A percentile compares a stretch with the other conserved stretches of the same genome.
Conservation (phyloP, 92 coral and sea anemone species). For the Desmophyllum pertusum region DNA sequence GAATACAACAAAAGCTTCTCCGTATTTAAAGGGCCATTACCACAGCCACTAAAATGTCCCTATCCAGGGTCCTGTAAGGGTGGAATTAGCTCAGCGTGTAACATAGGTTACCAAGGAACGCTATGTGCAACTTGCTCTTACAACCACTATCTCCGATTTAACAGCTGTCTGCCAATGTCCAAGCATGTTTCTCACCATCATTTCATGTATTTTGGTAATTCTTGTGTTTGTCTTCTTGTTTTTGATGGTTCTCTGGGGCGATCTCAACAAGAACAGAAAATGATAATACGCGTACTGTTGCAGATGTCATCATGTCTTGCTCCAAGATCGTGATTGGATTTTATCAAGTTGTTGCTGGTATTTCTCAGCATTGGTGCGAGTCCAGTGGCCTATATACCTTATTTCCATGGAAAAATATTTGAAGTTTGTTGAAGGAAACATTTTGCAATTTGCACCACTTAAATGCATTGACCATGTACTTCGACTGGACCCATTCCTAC, state of each 20-base stretch:
- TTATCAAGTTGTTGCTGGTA: neutral
- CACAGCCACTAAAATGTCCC: constrained; percentile 43
- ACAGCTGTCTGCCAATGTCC: constrained; percentile 56
- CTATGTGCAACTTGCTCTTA: constrained; percentile 44
- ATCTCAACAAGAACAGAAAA: neutral
- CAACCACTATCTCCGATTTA: constrained; percentile 29
- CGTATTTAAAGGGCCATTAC: constrained; percentile 14
- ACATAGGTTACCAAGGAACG: constrained; percentile 44
- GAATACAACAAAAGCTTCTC: constrained; percentile 14
- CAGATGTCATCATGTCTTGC: neutral
- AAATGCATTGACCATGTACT: neutral
- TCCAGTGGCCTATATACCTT: neutral
- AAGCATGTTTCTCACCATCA: constrained; percentile 33
- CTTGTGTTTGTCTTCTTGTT: constrained; percentile 27
- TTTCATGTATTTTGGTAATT: constrained; percentile 38
- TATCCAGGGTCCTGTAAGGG: constrained; percentile 43
- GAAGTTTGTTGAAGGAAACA: neutral
- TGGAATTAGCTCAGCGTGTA: constrained; percentile 46
- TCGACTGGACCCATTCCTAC: neutral
- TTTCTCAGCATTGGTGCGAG: neutral
- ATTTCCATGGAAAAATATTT: neutral
- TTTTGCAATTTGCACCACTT: neutral
- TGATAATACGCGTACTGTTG: neutral
- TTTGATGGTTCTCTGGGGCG: neutral
- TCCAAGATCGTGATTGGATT: neutral